These are phyloP conservation scores for Tipula unca DNA, from an alignment of 2,888 invertebrate genomes.

Conservation along the genomic window DNA sequence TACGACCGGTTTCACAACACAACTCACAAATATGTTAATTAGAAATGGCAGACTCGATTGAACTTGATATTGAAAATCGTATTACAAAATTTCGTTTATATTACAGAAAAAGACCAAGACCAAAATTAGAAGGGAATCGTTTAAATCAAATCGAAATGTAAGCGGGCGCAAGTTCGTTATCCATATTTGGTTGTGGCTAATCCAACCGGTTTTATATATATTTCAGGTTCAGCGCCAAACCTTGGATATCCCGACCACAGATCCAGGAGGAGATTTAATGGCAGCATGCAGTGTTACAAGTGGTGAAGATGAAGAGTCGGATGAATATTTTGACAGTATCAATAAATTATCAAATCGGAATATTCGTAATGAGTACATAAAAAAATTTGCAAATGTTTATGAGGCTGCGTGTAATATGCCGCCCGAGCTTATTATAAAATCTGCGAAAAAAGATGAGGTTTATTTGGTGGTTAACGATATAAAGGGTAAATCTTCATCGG, in stretches of 20 bases:
- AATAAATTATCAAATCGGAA: constrained; percentile 16
- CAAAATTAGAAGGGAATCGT: not conserved
- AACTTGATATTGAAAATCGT: not conserved
- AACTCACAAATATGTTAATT: not conserved
- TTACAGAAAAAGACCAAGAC: not conserved
- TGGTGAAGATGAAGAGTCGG: constrained; percentile 52
- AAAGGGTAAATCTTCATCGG: not conserved
- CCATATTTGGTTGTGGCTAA: not conserved
- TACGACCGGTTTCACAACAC: not conserved
- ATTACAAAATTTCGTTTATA: not conserved
- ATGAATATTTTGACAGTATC: constrained; percentile 31
- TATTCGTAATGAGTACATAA: constrained; percentile 37
- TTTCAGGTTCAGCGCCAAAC: constrained; percentile 36
- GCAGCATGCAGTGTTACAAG: constrained; percentile 41
- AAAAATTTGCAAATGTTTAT: constrained; percentile 23
- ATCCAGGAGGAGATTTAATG: constrained; percentile 54
- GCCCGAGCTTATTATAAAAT: constrained; percentile 43
- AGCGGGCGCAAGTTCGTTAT: not conserved
- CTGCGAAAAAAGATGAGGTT: constrained; percentile 29
- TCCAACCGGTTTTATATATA: not conserved
- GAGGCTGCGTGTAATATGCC: constrained; percentile 35
- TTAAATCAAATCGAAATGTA: not conserved
- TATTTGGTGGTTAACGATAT: not conserved
- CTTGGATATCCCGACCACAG: constrained; percentile 52
- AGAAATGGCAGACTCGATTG: not conserved